Percentiles rank a stretch among this genome's conserved stretches.
phyloP scores from a whole-genome alignment of 2,888 invertebrate genomes.

The Eupithecia pulchellata region DNA sequence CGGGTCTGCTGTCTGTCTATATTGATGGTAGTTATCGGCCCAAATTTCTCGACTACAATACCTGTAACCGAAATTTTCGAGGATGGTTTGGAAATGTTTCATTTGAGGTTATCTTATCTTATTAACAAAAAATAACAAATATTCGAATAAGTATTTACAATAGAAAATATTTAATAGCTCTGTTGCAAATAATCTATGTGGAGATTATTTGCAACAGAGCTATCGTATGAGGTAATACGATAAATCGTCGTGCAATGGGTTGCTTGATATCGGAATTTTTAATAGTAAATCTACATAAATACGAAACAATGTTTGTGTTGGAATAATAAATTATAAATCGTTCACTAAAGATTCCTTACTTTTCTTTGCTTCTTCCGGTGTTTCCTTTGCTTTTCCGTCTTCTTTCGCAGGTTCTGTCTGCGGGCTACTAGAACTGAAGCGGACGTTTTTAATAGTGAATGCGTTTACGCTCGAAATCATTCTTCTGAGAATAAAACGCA shows the following conservation, averaged over 20 bases:
- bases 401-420: conserved; percentile 41
- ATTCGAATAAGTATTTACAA: too few species aligned
- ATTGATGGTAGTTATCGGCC: conserved; percentile 90
- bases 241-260: too few species aligned
- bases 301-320: neutral
- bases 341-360: conserved; percentile 58
- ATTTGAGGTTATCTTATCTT: conserved; percentile 7
- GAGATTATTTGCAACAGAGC: too few species aligned
- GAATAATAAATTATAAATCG: neutral
- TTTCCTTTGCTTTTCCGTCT: conserved; percentile 54
- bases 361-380: conserved; percentile 68
- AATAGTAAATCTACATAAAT: neutral
- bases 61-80: conserved; percentile 52
- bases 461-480: conserved; percentile 53
- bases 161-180: too few species aligned
- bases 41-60: conserved; percentile 86
- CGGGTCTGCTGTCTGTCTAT: conserved; percentile 93
- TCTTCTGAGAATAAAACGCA: conserved; percentile 74
- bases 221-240: too few species aligned
- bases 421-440: conserved; percentile 55
- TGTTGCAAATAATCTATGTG: too few species aligned
- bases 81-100: neutral
- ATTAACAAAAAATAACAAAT: too few species aligned
- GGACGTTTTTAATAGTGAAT: conserved; percentile 51
- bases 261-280: neutral